phyloP scores from a whole-genome alignment of 1,140 invertebrate genomes.

The Lutraria rhynchaena region DNA sequence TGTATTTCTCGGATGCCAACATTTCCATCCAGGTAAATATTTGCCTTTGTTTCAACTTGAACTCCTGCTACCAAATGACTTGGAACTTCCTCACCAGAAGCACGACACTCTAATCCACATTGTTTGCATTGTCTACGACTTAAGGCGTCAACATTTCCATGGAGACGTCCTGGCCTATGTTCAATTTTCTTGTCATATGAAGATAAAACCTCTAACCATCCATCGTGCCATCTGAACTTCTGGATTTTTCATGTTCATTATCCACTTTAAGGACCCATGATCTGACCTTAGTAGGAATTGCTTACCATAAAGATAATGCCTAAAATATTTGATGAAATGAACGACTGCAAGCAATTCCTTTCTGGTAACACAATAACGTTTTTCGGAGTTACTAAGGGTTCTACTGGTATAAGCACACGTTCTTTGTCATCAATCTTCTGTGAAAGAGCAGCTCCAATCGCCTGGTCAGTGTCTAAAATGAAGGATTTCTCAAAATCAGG shows the following conservation, averaged over 20 bases:
- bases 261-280: constrained; percentile 64
- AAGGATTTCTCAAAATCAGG: constrained; percentile 76
- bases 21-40: too few relatives aligned
- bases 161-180: constrained; percentile 51
- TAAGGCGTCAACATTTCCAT: constrained; percentile 62
- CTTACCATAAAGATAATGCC: constrained; percentile 58
- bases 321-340: constrained; percentile 46
- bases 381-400: constrained; percentile 24
- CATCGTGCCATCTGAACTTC: constrained; percentile 59
- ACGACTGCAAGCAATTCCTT: constrained; percentile 62
- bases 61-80: too few relatives aligned
- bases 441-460: constrained; percentile 13
- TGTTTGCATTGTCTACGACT: constrained; percentile 39
- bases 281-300: constrained; percentile 63
- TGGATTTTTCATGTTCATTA: constrained; percentile 59
- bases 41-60: too few relatives aligned
- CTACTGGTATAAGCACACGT: constrained; percentile 80
- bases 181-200: constrained; percentile 46
- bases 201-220: constrained; percentile 69
- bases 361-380: constrained; percentile 79
- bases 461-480: constrained; percentile 81
- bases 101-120: neutral
- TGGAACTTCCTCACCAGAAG: too few relatives aligned
- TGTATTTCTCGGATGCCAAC: too few relatives aligned
- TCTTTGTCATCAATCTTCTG: constrained; percentile 2